These are phyloP conservation scores for Alloscopus bannaensis DNA, from an alignment of 2,888 invertebrate genomes.

Conservation along the genomic window DNA sequence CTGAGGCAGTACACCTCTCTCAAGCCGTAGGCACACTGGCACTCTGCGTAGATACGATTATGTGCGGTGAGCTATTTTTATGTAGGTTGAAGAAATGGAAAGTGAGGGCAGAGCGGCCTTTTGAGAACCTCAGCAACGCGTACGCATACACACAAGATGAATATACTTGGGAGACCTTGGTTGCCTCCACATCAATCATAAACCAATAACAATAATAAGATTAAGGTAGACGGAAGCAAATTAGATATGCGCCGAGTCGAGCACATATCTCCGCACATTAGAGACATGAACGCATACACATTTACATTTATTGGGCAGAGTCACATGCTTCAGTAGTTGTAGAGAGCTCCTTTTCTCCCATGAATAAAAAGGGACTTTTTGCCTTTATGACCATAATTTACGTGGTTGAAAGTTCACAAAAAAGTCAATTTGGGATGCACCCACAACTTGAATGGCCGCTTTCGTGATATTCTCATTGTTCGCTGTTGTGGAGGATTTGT, in stretches of 20 bases:
- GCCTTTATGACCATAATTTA: slow-evolving; percentile 2
- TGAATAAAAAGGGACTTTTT: slow-evolving; percentile 7
- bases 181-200: slow-evolving; percentile 51
- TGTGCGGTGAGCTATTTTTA: too few relatives aligned
- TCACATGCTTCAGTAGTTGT: too few relatives aligned
- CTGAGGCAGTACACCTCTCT: slow-evolving; percentile 22
- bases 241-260: background rate
- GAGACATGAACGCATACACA: too few relatives aligned
- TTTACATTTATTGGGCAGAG: background rate
- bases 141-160: background rate
- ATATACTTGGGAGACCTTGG: background rate
- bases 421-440: background rate
- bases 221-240: slow-evolving; percentile 6
- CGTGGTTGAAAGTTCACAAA: background rate
- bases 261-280: background rate
- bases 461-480: too few relatives aligned
- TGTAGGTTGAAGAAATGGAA: slow-evolving; percentile 61
- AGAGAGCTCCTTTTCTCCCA: background rate
- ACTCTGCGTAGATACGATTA: too few relatives aligned
- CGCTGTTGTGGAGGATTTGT: too few relatives aligned
- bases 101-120: slow-evolving; percentile 39
- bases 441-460: background rate
- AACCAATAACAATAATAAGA: slow-evolving; percentile 37
- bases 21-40: too few relatives aligned
- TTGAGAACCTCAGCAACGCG: background rate